Base-by-base conservation (phyloP, 2,888 invertebrate species). In the Carterocephalus palaemon region DNA sequence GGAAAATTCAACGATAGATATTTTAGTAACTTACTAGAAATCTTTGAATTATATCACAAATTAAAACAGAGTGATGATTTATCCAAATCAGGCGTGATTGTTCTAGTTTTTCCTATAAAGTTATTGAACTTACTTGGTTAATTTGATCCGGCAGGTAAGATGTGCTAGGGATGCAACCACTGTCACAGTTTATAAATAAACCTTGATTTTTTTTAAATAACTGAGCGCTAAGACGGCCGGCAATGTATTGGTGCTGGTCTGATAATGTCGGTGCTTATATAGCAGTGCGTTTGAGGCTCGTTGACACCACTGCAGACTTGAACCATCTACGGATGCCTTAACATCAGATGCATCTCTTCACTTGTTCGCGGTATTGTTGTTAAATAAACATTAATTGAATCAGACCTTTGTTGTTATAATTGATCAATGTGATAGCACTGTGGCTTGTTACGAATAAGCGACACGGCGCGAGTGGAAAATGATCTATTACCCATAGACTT, bases 241-340 rank as follows among this genome's bases (percentile, higher is more conserved):
- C 78, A 71, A 80, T 76, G 78, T 79, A 85, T 83, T 85, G 82
- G 74, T 72, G 65, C 66, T 64, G 60, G 70, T 62, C 59, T 75
- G 78, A 76, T 76, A 76, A 72, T 64, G 69, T 61, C 59, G 62
- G 63, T 62, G 70, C 67, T 82, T 85, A 76, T 85, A 85, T 85
- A 85, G 37, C 43, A 50, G 65, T 60, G 54, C 52, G 62, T 56
- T 47, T 56, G 54, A 42, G 68, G 65, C 67, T 61, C 67, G 66
- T 67, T 70, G 70, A 60, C 72, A 65, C 65, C 67, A 59, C 60
- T 70, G 70, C 74, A 74, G 61, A 64, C 62, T 62, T 69, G 72
- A 51, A 54, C 53, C 63, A 66, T 58, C 52, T 60, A 67, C 57
- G 58, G 73, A 36, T 34, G 15, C 20, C 69, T 74, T 72, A 20